Base-by-base conservation (phyloP, 1,140 invertebrate species). In the Andrena cerasifolii region DNA sequence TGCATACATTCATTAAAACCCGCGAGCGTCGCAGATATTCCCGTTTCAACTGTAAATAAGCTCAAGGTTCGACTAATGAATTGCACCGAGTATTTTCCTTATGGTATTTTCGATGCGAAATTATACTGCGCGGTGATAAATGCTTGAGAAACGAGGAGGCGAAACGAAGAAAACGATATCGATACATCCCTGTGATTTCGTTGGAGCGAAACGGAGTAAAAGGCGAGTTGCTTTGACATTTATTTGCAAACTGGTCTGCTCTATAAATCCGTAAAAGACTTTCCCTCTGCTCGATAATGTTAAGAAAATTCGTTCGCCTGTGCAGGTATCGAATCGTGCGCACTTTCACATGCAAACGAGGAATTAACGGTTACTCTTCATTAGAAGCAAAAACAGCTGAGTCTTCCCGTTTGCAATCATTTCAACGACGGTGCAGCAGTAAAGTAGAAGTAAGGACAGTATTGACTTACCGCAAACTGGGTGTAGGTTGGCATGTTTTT, bases 221-320 rank as follows among this genome's bases (percentile, higher is more conserved):
- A 56, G 21, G n/a, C 47, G 12, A 65, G 12, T 21, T 3, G 40
- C 24, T 24, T 26, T 58, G 47, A 47, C 40, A 45, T 68, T 76
- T 67, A 76, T 76, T 58, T 28, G 31, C 53, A 36, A 76, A 59
- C 53, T 49, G 31, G 18, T 36, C 24, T 28, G 47, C 33, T 56
- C 21, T n/a, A 10, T 45, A 31, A 45, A 56, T 26, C 59, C 24
- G 18, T 43, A 40, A 65, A 75, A 47, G 16, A 75, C 53, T 67
- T 58, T 49, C 73, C 40, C 65, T 31, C 10, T 40, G 36, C 3
- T 40, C 33, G 33, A 7, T 40, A 21, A 5, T 7, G 58, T 24
- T 24, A 40, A 21, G 24, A 43, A 40, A 43, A 8, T 26, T 51
- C 28, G 21, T 21, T 40, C 18, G 33, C n/a, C n/a, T 40, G 7